phyloP scores from a whole-genome alignment of 2,797 vertebrate species.

The Characodon lateralis region DNA sequence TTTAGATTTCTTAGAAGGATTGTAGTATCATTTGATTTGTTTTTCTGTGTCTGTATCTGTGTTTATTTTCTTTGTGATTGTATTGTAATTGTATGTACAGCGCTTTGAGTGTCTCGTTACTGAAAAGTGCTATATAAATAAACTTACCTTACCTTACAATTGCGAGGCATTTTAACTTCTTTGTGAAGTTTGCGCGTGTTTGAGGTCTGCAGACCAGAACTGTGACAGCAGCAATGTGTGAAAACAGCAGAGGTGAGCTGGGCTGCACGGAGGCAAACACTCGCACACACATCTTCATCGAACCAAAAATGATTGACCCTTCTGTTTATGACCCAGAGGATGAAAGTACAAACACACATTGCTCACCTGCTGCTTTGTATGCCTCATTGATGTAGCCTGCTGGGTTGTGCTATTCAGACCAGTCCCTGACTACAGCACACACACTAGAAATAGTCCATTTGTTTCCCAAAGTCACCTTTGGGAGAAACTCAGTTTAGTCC shows the following conservation, averaged over 20 bases:
- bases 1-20: too few species aligned
- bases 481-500: background rate
- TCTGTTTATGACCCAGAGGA: slow-evolving; percentile 23
- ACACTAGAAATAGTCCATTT: background rate
- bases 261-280: slow-evolving; percentile 14
- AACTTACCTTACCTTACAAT: too few species aligned
- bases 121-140: too few species aligned
- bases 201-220: slow-evolving; percentile 39
- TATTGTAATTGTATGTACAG: too few species aligned
- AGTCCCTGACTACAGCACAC: slow-evolving; percentile 11
- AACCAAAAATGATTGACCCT: slow-evolving; percentile 27
- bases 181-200: slow-evolving; percentile 4
- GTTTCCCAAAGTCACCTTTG: background rate
- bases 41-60: too few species aligned
- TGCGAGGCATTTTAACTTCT: background rate
- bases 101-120: too few species aligned
- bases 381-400: slow-evolving; percentile 36
- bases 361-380: slow-evolving; percentile 24
- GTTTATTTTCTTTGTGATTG: too few species aligned
- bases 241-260: slow-evolving; percentile 28
- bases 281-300: slow-evolving; percentile 2
- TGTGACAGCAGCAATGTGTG: slow-evolving; percentile 32
- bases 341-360: slow-evolving; percentile 12
- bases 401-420: slow-evolving; percentile 20
- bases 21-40: too few species aligned